Percentiles rank a stretch among this genome's conserved stretches.
These are phyloP conservation scores for Vanessa cardui DNA, from an alignment of 2,888 invertebrate genomes.

Conservation along the genomic window DNA sequence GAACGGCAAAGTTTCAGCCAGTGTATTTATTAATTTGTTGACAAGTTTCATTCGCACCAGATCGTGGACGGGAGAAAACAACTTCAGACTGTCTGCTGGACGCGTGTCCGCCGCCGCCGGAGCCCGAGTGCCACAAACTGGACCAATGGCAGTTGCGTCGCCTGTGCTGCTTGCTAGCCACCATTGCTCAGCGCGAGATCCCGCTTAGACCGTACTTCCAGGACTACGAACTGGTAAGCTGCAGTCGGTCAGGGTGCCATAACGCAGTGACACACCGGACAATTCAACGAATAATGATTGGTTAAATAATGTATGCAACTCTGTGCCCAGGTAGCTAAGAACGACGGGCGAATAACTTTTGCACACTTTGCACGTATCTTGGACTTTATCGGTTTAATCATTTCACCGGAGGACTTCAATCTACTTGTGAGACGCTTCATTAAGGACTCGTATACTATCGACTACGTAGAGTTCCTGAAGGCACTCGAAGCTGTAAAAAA, in stretches of 20 bases:
- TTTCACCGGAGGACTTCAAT: conserved; percentile 88
- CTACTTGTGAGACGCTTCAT: conserved; percentile 89
- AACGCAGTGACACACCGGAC: too few species aligned
- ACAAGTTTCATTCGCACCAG: too few species aligned
- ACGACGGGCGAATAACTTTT: conserved; percentile 88
- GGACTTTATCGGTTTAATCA: conserved; percentile 86
- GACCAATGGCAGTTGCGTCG: conserved; percentile 86
- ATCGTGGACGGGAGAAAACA: conserved; percentile 53
- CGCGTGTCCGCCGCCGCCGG: conserved; percentile 83
- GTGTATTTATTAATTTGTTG: too few species aligned
- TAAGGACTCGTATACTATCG: conserved; percentile 89
- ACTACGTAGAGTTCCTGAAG: conserved; percentile 89
- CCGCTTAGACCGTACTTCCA: conserved; percentile 89
- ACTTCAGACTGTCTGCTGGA: conserved; percentile 71
- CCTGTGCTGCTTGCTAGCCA: conserved; percentile 87
- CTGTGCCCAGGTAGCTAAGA: conserved; percentile 85
- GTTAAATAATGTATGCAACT: too few species aligned
- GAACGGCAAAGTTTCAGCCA: too few species aligned
- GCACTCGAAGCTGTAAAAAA: conserved; percentile 86
- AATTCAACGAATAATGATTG: too few species aligned
- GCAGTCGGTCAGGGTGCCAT: too few species aligned
- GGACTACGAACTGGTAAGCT: conserved; percentile 85
- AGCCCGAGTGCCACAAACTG: conserved; percentile 86
- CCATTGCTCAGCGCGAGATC: conserved; percentile 87
- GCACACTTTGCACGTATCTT: conserved; percentile 89